Base-by-base conservation (phyloP, 1,140 invertebrate genomes). In the Conopomorpha cramerella region DNA sequence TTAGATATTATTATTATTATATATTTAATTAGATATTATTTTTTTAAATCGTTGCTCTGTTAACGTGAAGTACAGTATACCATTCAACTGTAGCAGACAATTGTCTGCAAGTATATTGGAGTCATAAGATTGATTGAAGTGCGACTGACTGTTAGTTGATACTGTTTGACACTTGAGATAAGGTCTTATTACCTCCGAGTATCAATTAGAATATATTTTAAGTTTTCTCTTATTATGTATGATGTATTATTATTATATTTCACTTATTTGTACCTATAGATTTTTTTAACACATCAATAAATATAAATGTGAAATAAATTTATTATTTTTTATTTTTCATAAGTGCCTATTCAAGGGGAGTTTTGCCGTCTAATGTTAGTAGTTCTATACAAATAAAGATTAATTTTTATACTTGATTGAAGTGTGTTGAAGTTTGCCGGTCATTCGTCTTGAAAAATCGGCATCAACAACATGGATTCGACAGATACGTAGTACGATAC, bases 201-300 rank as follows among this genome's bases (percentile, higher is more conserved):
- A 74, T 74, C 65, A 70, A 70, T 74, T 71, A 65, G n/a, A 64
- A 64, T 58, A 39, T 65, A 66, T 62, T 53, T 68, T 70, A 66
- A 64, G 57, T 60, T 58, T 50, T 41, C 38, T 45, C 39, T 19
- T 34, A 29, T 43, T 29, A 35, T 27, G 17, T 67, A 68, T 71
- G 45, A n/a, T n/a, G n/a, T n/a, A 65, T 66, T 60, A 53, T 49
- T 49, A 64, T 57, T 64, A 56, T 64, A 63, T 66, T 66, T 66
- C 65, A 72, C 70, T 67, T 70, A 72, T 68, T 66, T 76, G 67
- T 76, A 76, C 63, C n/a, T n/a, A n/a, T n/a, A 71, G 54, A 60
- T 62, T 66, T 74, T 70, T 73, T 70, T 70, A 71, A 74, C 70
- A 73, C 65, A 74, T 67, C 62, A 71, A 70, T 74, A 74, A 72